These are phyloP conservation scores for Aleiodes testaceus DNA, from an alignment of 2,888 invertebrate species.

Conservation along the genomic window DNA sequence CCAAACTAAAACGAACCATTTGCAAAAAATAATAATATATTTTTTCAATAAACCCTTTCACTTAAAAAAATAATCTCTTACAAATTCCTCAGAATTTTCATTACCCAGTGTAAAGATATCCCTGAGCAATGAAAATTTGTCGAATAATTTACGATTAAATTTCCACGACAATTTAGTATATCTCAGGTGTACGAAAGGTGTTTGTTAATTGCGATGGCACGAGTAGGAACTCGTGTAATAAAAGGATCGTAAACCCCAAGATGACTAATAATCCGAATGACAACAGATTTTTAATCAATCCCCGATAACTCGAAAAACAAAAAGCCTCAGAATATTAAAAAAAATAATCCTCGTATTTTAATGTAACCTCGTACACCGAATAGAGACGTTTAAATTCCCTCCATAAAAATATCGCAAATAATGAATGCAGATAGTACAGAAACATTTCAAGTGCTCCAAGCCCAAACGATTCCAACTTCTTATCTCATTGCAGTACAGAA, in stretches of 20 bases:
- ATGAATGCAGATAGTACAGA: constrained; percentile 15
- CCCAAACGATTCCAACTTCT: neutral
- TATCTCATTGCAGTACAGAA: constrained; percentile 4
- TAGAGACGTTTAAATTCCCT: constrained; percentile 27
- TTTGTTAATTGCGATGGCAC: constrained; percentile 24
- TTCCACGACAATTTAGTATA: constrained; percentile 60
- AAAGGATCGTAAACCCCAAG: constrained; percentile 23
- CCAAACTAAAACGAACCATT: neutral
- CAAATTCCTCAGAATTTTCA: constrained; percentile 48
- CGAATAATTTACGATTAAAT: constrained; percentile 66
- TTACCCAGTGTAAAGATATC: constrained; percentile 59
- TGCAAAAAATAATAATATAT: neutral
- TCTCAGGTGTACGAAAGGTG: constrained; percentile 16
- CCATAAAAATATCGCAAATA: neutral
- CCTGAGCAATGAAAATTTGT: constrained; percentile 61
- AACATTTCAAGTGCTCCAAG: neutral
- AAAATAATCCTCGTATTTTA: neutral
- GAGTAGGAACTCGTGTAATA: constrained; percentile 9
- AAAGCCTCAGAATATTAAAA: neutral
- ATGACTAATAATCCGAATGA: constrained; percentile 1
- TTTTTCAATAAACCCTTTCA: too few relatives aligned
- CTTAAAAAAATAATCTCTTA: neutral
- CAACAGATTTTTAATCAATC: constrained; percentile 10
- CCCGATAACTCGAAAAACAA: neutral
- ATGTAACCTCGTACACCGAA: neutral